These are phyloP conservation scores for Percopsis omiscomaycus DNA, from an alignment of 2,797 vertebrate species.

Conservation along the genomic window DNA sequence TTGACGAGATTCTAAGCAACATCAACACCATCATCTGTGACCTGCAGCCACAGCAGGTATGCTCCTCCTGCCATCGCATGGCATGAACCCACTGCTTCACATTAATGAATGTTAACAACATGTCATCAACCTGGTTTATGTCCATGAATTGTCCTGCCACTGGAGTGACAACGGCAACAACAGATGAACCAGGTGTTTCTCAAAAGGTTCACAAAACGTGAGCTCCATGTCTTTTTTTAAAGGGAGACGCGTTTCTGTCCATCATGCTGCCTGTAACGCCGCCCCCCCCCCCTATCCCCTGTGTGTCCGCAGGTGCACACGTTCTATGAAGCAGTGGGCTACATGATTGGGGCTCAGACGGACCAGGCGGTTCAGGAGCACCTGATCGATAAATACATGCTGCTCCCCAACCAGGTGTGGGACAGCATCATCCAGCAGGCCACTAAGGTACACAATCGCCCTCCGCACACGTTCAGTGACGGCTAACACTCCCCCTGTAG, in stretches of 20 bases:
- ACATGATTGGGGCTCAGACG: constrained; percentile 90
- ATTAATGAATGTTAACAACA: background rate
- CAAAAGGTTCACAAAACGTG: too few relatives aligned
- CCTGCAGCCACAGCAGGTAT: constrained; percentile 90
- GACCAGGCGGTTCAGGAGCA: constrained; percentile 88
- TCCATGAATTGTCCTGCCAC: too few relatives aligned
- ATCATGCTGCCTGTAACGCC: too few relatives aligned
- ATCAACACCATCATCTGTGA: constrained; percentile 93
- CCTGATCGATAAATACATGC: constrained; percentile 90
- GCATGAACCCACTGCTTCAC: background rate
- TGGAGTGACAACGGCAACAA: too few relatives aligned
- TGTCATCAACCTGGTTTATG: too few relatives aligned
- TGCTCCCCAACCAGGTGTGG: constrained; percentile 90
- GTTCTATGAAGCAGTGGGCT: constrained; percentile 89
- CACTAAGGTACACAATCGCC: constrained; percentile 81
- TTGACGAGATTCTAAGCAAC: constrained; percentile 89
- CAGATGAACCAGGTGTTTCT: too few relatives aligned
- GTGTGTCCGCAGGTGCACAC: constrained; percentile 80
- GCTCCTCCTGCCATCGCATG: too few relatives aligned
- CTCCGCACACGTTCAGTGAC: background rate
- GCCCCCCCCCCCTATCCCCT: too few relatives aligned
- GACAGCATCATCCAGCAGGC: constrained; percentile 92
- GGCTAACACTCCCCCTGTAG: too few relatives aligned
- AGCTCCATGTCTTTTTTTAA: too few relatives aligned
- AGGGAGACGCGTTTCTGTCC: too few relatives aligned